Evolutionary conservation across 2,888 invertebrate species (phyloP).

Genomic region (Thumatha senex): DNA sequence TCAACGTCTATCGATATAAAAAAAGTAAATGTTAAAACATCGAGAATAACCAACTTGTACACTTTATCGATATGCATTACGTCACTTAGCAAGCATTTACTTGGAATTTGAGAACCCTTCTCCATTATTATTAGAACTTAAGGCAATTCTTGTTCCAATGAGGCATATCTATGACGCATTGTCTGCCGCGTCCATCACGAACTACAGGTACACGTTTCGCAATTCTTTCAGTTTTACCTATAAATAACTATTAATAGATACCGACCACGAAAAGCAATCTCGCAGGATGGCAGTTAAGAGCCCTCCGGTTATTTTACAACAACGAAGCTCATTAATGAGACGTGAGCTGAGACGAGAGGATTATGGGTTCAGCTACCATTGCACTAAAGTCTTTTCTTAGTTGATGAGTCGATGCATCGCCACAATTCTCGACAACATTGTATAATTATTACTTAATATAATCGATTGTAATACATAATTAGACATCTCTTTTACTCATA

Average conservation of each 20-base stretch:
- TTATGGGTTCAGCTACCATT: slow-evolving; percentile 47
- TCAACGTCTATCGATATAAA: not conserved
- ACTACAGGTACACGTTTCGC: slow-evolving; percentile 40
- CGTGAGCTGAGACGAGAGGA: slow-evolving; percentile 35
- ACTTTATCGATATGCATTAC: slow-evolving; percentile 19
- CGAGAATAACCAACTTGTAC: slow-evolving; percentile 1
- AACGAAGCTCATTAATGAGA: slow-evolving; percentile 72
- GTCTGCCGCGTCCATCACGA: slow-evolving; percentile 55
- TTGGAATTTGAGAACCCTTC: slow-evolving; percentile 36
- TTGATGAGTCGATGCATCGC: slow-evolving; percentile 25
- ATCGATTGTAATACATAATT: slow-evolving; percentile 46
- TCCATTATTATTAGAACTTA: slow-evolving; percentile 29
- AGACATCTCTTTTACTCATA: slow-evolving; percentile 30
- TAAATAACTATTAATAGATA: slow-evolving; percentile 77
- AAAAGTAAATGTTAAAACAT: not conserved
- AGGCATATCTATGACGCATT: slow-evolving; percentile 61
- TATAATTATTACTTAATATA: slow-evolving; percentile 71
- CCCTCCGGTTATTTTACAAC: slow-evolving; percentile 77
- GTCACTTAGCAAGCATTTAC: slow-evolving; percentile 38
- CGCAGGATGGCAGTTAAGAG: slow-evolving; percentile 74
- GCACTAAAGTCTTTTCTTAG: slow-evolving; percentile 49
- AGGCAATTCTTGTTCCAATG: slow-evolving; percentile 42
- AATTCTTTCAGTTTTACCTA: slow-evolving; percentile 68
- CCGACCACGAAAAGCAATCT: slow-evolving; percentile 80
- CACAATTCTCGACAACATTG: slow-evolving; percentile 53